Evolutionary conservation across 2,888 invertebrate genomes (phyloP).

Genomic region (Agrotis ipsilon): DNA sequence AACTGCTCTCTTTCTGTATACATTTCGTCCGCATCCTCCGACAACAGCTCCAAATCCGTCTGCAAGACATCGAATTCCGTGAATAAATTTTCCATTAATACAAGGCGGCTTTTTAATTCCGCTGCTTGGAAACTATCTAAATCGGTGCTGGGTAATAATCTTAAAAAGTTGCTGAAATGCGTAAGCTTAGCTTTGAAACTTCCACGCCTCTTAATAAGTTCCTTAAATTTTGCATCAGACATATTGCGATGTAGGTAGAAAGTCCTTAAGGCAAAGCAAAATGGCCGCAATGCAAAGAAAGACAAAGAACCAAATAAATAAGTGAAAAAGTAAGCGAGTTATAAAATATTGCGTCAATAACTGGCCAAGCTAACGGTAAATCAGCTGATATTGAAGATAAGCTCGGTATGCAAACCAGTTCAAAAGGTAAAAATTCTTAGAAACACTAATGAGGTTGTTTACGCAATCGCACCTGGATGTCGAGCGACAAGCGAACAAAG

Average conservation of each 20-base stretch:
- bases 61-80: constrained; percentile 2
- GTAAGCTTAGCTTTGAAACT: constrained; percentile 10
- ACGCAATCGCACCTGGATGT: not conserved
- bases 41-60: not conserved
- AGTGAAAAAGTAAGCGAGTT: not conserved
- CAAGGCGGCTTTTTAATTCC: not conserved
- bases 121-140: not conserved
- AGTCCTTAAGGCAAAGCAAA: not conserved
- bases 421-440: not conserved
- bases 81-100: not conserved
- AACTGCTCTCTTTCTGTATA: constrained; percentile 1
- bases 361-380: not conserved
- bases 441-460: constrained; percentile 11
- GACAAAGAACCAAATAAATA: not conserved
- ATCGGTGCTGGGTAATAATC: not conserved
- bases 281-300: not conserved
- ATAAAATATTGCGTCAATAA: too few relatives aligned
- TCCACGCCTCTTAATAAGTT: constrained; percentile 1
- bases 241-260: not conserved
- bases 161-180: constrained; percentile 6
- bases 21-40: constrained; percentile 4
- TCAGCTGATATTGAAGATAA: not conserved
- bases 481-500: not conserved
- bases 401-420: not conserved
- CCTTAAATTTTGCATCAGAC: not conserved